Conservation (phyloP, 2,888 invertebrate species). For the Octodonta nipae region DNA sequence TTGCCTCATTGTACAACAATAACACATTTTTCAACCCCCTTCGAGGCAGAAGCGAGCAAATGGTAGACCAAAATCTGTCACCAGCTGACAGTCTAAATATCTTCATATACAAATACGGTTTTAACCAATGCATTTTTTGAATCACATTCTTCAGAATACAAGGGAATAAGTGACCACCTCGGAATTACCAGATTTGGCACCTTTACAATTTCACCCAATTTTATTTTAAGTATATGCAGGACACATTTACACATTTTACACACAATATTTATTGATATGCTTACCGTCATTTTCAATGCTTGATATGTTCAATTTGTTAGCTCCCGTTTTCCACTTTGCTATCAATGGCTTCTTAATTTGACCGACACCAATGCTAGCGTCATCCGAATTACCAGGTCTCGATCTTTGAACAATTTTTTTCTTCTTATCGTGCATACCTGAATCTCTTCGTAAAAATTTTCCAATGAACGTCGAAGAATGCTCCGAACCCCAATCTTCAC, state of each 20-base stretch:
- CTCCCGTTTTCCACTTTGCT: conserved; percentile 56
- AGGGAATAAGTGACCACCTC: too few relatives aligned
- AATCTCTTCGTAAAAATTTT: conserved; percentile 49
- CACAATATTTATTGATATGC: too few relatives aligned
- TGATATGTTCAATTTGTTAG: conserved; percentile 37
- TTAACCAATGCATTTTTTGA: too few relatives aligned
- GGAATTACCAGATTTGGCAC: too few relatives aligned
- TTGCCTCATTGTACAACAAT: too few relatives aligned
- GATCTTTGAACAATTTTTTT: conserved; percentile 25
- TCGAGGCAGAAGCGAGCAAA: too few relatives aligned
- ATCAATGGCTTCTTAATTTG: conserved; percentile 45
- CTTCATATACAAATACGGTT: too few relatives aligned
- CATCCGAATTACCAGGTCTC: conserved; percentile 22
- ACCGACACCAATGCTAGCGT: conserved; percentile 11
- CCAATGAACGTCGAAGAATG: conserved; percentile 55
- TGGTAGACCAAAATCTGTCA: too few relatives aligned
- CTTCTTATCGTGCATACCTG: conserved; percentile 35
- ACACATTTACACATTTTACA: neutral
- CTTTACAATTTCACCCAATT: too few relatives aligned
- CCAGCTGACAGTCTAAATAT: too few relatives aligned
- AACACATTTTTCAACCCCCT: too few relatives aligned
- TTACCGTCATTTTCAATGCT: conserved; percentile 56
- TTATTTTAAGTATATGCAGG: neutral
- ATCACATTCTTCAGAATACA: too few relatives aligned
- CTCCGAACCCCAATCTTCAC: conserved; percentile 61